Conservation (phyloP, 2,888 invertebrate genomes). For the Microdon myrmicae region DNA sequence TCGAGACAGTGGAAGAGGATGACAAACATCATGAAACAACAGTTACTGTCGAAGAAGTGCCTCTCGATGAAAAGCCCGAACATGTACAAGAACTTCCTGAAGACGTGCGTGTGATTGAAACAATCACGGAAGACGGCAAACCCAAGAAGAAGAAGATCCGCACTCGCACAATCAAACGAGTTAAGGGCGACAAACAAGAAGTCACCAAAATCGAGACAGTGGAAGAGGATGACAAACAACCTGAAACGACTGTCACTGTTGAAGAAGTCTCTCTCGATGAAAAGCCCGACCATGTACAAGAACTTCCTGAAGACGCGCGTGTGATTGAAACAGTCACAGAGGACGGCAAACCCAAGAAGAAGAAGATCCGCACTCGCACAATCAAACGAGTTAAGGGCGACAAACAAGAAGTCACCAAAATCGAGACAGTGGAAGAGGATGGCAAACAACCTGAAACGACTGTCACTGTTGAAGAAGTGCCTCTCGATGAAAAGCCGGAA, state of each 20-base stretch:
- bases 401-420: constrained; percentile 20
- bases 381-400: constrained; percentile 14
- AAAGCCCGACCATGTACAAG: constrained; percentile 7
- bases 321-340: constrained; percentile 4
- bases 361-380: constrained; percentile 8
- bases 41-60: constrained; percentile 21
- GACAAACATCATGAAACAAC: constrained; percentile 27
- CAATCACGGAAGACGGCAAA: constrained; percentile 21
- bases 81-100: constrained; percentile 23
- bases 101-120: constrained; percentile 13
- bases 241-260: constrained; percentile 21
- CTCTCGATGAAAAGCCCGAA: constrained; percentile 22
- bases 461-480: constrained; percentile 13
- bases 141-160: constrained; percentile 22
- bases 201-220: constrained; percentile 20
- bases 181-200: constrained; percentile 19
- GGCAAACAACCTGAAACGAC: constrained; percentile 14
- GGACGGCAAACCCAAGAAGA: constrained; percentile 15
- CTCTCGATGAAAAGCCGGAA: constrained; percentile 9
- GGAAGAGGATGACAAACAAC: constrained; percentile 15
- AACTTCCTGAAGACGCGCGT: constrained; percentile 12
- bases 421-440: constrained; percentile 17
- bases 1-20: constrained; percentile 28
- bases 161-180: constrained; percentile 8
- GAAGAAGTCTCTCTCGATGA: constrained; percentile 10